Conservation (phyloP, 2,113 vertebrate species). For the Astur gentilis region DNA sequence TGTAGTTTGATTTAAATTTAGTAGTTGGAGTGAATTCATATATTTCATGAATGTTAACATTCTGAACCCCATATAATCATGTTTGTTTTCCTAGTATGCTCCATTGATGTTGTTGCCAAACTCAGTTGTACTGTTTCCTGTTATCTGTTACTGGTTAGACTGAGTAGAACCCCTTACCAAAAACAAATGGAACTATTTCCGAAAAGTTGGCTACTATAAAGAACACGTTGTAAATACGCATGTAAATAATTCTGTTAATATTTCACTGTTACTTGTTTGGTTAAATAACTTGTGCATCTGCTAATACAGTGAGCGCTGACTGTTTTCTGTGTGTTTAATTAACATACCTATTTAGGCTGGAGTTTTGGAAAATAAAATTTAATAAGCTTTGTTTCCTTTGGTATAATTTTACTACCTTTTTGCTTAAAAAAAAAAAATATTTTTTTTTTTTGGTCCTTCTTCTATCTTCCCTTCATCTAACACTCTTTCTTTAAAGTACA, state of each 20-base stretch:
- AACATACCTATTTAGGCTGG: conserved; percentile 64
- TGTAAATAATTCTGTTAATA: conserved; percentile 80
- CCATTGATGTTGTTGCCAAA: conserved; percentile 49
- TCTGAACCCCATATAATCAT: conserved; percentile 39
- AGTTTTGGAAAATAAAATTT: conserved; percentile 75
- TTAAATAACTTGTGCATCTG: conserved; percentile 67
- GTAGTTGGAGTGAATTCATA: conserved; percentile 55
- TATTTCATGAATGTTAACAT: conserved; percentile 56
- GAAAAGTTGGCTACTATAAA: conserved; percentile 46
- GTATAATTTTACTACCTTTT: neutral
- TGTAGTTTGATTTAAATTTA: conserved; percentile 53
- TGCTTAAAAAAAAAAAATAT: neutral
- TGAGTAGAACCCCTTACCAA: conserved; percentile 48
- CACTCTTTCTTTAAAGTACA: neutral
- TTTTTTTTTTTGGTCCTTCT: neutral
- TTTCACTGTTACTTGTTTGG: conserved; percentile 65
- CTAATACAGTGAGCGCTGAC: conserved; percentile 62
- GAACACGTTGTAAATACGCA: conserved; percentile 74
- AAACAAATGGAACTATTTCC: conserved; percentile 35
- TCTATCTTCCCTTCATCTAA: neutral
- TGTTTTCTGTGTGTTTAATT: conserved; percentile 68
- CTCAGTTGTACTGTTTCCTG: conserved; percentile 33
- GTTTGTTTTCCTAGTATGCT: conserved; percentile 23
- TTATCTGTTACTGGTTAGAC: conserved; percentile 41
- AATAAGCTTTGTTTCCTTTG: conserved; percentile 68